phyloP scores from a whole-genome alignment of 2,797 vertebrate species.

The Pseudomugil gertrudae region DNA sequence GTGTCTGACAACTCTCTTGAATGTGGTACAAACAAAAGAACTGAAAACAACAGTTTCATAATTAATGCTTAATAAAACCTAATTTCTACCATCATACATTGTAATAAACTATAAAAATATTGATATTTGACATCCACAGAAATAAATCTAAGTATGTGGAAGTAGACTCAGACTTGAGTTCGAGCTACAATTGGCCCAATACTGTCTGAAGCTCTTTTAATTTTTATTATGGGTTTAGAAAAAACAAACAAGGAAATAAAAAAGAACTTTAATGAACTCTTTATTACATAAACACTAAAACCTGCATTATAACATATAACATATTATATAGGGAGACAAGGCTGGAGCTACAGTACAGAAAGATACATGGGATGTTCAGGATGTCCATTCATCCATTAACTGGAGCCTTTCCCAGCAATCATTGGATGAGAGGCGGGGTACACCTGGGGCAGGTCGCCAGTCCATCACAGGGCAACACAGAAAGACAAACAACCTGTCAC shows the following conservation, averaged over 20 bases:
- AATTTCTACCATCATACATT: not conserved
- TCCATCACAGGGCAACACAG: too few species aligned
- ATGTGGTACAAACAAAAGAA: not conserved
- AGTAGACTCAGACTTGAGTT: not conserved
- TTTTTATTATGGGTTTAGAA: not conserved
- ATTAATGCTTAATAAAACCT: not conserved
- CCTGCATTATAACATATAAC: not conserved
- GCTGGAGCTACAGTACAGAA: not conserved
- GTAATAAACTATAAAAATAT: not conserved
- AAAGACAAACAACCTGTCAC: too few species aligned
- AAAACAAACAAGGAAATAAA: not conserved
- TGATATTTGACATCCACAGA: not conserved
- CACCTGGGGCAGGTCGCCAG: too few species aligned
- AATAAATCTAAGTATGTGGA: not conserved
- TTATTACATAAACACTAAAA: not conserved
- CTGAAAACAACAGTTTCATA: not conserved
- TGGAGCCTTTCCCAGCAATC: too few species aligned
- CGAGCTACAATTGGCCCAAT: not conserved
- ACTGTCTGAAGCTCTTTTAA: not conserved
- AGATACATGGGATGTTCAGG: not conserved
- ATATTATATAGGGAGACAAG: not conserved
- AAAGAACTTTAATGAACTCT: not conserved
- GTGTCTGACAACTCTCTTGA: not conserved
- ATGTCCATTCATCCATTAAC: too few species aligned
- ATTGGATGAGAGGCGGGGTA: too few species aligned